A percentile compares a stretch with the other conserved stretches of the same genome.
phyloP scores from a whole-genome alignment of 1,140 invertebrate genomes.

The Branchinecta lynchi region DNA sequence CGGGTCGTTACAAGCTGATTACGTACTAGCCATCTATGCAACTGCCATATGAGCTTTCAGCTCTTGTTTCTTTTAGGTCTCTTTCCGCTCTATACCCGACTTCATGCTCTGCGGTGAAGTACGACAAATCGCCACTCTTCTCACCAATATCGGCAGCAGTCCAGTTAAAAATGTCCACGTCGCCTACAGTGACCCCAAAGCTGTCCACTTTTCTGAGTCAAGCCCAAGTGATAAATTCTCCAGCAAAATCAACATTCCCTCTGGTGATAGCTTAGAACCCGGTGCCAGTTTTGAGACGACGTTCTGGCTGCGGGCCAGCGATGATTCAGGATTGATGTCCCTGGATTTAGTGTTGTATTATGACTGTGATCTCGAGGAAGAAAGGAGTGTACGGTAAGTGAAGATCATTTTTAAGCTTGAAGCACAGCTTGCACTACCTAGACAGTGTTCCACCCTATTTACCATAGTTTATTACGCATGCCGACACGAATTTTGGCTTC shows the following conservation, averaged over 20 bases:
- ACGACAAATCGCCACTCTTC: neutral
- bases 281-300: neutral
- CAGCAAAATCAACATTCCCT: neutral
- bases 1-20: too few species aligned
- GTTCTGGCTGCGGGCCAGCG: neutral
- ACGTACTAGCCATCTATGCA: too few species aligned
- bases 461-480: too few species aligned
- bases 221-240: neutral
- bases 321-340: neutral
- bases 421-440: too few species aligned
- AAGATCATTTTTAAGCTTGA: neutral
- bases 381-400: neutral
- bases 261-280: neutral
- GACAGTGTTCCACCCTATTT: too few species aligned
- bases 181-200: slow-evolving; percentile 8
- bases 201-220: neutral
- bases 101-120: neutral
- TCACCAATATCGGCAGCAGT: neutral
- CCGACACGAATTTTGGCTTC: too few species aligned
- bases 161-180: neutral
- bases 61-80: neutral
- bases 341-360: neutral
- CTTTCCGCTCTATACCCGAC: neutral
- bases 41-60: too few species aligned
- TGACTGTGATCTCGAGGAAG: neutral